Base-by-base conservation (phyloP, 2,888 invertebrate genomes). In the Ceramica pisi region DNA sequence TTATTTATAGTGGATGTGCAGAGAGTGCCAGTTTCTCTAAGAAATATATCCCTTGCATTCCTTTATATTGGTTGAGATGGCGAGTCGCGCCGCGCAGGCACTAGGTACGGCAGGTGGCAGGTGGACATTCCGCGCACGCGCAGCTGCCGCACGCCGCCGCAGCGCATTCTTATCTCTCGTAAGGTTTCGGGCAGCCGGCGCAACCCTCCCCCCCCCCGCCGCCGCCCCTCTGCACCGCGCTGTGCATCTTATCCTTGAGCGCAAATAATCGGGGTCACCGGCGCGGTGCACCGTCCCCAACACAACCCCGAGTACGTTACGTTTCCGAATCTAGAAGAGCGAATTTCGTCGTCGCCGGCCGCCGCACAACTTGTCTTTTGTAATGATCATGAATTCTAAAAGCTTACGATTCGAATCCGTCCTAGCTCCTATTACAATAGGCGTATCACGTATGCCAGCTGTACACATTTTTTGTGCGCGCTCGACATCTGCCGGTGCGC, bases 121-220 rank as follows among this genome's bases (percentile, higher is more conserved):
- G 80, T 90, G 91, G 66, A 79, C 88, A 87, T 88, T 89, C 88
- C 88, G 81, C 81, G 86, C 84, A 81, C 81, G 84, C 84, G 87
- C 89, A 87, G 88, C 87, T 87, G 90, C 75, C 78, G 65, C 71
- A 87, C 87, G 90, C 75, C 78, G 65, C 71, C 80, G 59, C 69
- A 60, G 76, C 38, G 82, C 89, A 84, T 85, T 86, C 86, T 85
- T 85, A 86, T 87, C 86, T 86, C 80, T 70, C 71, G 75, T 66
- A 71, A 78, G 82, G 75, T 65, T 82, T 71, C 80, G 76, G 48
- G 14, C 73, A 59, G 16, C 65, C 48, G 53, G 48, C 67, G 26
- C 21, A 0, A n/a, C 51, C 7, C 46, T 16, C 16, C 19, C 38
- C 2, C 50, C 14, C 38, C 23, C 0, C 35, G 12, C 14, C 31